Evolutionary conservation across 2,797 vertebrate genomes (phyloP).

Genomic region (Pangasius mekongensis): DNA sequence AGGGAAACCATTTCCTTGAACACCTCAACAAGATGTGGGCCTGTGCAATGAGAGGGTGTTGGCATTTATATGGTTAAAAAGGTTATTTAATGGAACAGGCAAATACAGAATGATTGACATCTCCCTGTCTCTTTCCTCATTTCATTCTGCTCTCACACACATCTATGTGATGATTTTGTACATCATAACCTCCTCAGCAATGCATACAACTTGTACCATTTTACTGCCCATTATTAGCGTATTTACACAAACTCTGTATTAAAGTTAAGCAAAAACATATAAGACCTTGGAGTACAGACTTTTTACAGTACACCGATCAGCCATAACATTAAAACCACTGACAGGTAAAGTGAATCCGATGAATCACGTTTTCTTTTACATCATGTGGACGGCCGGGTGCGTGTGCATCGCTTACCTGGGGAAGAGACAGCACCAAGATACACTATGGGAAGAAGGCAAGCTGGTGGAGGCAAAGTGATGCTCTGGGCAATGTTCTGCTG

Average conservation of each 20-base stretch:
- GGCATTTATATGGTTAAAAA: not conserved
- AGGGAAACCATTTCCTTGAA: slow-evolving; percentile 21
- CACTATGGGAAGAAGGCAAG: no score
- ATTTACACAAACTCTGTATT: not conserved
- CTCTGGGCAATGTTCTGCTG: no score
- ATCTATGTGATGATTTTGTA: not conserved
- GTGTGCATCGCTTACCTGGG: no score
- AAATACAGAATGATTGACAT: not conserved
- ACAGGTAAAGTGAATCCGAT: no score
- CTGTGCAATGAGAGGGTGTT: slow-evolving; percentile 5
- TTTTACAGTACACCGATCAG: not conserved
- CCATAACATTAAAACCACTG: no score
- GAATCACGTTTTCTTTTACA: no score
- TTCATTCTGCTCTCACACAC: not conserved
- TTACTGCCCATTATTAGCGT: not conserved
- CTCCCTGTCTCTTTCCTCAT: not conserved
- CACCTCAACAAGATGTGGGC: slow-evolving; percentile 21
- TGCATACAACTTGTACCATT: not conserved
- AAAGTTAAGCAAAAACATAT: not conserved
- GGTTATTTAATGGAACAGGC: not conserved
- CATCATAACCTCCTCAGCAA: not conserved
- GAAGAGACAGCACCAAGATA: no score
- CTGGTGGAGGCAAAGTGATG: no score
- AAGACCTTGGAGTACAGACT: not conserved
- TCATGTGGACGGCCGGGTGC: no score